phyloP scores from a whole-genome alignment of 2,888 invertebrate genomes.

The Sylvicola fuscatus region DNA sequence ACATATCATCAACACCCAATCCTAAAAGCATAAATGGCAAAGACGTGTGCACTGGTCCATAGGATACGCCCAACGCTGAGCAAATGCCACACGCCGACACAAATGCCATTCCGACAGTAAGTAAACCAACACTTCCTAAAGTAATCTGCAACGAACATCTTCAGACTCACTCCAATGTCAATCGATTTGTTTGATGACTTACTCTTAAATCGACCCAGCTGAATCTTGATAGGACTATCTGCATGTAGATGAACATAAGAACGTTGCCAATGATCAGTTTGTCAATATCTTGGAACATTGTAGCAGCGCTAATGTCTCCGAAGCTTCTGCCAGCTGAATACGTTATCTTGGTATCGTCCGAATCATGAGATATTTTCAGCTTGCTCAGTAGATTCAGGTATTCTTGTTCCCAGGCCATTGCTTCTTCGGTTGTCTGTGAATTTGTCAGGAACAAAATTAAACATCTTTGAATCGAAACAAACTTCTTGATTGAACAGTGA shows the following conservation, averaged over 20 bases:
- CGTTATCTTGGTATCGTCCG: slow-evolving; percentile 26
- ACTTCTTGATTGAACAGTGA: too few relatives aligned
- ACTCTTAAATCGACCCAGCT: slow-evolving; percentile 55
- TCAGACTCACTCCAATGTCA: too few relatives aligned
- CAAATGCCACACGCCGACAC: slow-evolving; percentile 49
- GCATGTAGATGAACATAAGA: slow-evolving; percentile 55
- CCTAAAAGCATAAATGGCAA: slow-evolving; percentile 66
- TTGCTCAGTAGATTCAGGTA: slow-evolving; percentile 28
- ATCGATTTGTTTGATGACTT: slow-evolving; percentile 9
- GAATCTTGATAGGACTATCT: slow-evolving; percentile 47
- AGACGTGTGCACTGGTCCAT: slow-evolving; percentile 65
- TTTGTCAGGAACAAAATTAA: too few relatives aligned
- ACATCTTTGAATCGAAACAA: too few relatives aligned
- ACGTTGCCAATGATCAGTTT: slow-evolving; percentile 44
- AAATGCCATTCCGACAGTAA: slow-evolving; percentile 54
- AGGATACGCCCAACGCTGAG: slow-evolving; percentile 45
- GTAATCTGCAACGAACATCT: too few relatives aligned
- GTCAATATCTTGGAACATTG: slow-evolving; percentile 52
- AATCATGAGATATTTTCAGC: slow-evolving; percentile 17
- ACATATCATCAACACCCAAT: slow-evolving; percentile 65
- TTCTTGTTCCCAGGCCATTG: slow-evolving; percentile 38
- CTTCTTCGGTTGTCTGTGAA: slow-evolving; percentile 29
- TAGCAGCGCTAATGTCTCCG: slow-evolving; percentile 47
- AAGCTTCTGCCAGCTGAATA: slow-evolving; percentile 47
- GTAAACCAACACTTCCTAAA: slow-evolving; percentile 43